Evolutionary conservation across 1,140 invertebrate genomes (phyloP), one percentile per base, ranked within the genome.

Genomic region (Drosophila lacteicornis): DNA sequence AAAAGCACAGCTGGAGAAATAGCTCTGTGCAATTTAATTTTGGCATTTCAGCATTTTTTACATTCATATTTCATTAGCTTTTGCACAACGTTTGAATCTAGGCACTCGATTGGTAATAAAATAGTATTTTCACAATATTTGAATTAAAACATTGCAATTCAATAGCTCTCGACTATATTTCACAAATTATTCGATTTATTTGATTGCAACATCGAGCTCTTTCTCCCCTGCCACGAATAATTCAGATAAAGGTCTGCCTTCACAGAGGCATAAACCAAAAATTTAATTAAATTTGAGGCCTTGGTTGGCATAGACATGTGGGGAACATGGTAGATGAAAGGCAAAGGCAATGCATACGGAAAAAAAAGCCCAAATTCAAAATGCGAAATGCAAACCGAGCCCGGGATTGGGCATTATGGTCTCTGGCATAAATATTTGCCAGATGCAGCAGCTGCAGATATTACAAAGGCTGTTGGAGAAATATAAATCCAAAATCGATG

Each of bases 341-440:
- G 27, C 27, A 30, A 30, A n/a, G n/a, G n/a, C n/a, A n/a, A n/a
- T 27, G 27, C 27, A 19, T 25, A 25, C 12, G 8, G 2, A 17
- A 9, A 25, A 46, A 46, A 38, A 66, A 66, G 9, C 2, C 25
- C 33, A 69, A 67, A 60, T 40, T 42, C 51, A 62, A 78, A 59
- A 59, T 73, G 69, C 67, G 59, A 73, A 58, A 56, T 3, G 50
- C 38, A 33, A 73, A 36, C 27, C 67, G 5, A 71, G 55, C 22
- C 38, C 46, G 12, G 17, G n/a, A 45, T 40, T 19, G n/a, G 46
- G 15, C 22, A 49, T 62, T 47, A 22, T 69, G 17, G 40, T 42
- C 43, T 9, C 42, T 22, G 56, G 51, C 71, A 84, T 75, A 84
- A 80, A 80, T 80, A 80, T 83, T 84, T 84, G 71, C 71, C 81